Conservation (phyloP, 2,113 vertebrate genomes). For the Rhinoptilus africanus region DNA sequence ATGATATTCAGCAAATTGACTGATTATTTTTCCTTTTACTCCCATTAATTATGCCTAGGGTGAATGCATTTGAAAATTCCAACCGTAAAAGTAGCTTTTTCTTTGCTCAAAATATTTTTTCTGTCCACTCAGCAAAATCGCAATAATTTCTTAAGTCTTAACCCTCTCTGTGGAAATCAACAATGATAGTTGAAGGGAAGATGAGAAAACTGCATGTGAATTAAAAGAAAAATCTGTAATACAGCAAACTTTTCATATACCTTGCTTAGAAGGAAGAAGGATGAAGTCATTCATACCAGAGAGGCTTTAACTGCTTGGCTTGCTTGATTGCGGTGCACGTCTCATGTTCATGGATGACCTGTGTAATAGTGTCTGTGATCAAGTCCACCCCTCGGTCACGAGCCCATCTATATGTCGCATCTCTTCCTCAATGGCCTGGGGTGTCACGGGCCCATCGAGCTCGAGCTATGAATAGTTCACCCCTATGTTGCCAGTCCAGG, state of each 20-base stretch:
- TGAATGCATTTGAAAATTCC: background rate
- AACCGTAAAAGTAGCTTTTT: background rate
- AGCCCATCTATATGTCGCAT: background rate
- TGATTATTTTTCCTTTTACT: background rate
- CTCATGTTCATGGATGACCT: background rate
- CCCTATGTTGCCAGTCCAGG: background rate
- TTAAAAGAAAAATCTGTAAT: background rate
- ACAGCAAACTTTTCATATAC: background rate
- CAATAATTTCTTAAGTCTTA: background rate
- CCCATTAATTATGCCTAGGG: background rate
- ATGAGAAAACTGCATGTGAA: background rate
- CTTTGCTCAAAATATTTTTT: background rate
- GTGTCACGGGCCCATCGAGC: background rate
- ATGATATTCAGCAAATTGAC: background rate
- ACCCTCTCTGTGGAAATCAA: background rate
- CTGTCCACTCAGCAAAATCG: background rate
- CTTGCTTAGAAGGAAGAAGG: background rate
- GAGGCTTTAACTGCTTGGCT: background rate
- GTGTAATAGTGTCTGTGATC: background rate
- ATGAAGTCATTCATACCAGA: background rate
- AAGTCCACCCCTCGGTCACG: background rate
- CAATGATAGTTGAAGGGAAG: background rate
- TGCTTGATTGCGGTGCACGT: background rate
- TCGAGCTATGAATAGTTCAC: background rate
- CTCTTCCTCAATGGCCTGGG: background rate